Conservation (phyloP, 1,140 invertebrate species). For the Drosophila bifasciata region DNA sequence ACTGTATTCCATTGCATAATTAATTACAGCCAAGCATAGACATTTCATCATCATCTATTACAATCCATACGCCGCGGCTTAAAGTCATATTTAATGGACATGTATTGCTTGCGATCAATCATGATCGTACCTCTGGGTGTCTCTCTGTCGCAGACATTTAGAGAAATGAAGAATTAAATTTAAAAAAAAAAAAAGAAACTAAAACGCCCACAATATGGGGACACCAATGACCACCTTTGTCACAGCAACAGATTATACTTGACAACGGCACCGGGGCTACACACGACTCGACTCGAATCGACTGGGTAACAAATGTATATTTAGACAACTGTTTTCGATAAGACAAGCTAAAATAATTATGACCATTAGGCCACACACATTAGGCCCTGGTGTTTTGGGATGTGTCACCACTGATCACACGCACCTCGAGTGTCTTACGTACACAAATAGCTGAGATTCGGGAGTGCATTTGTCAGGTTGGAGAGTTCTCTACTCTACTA, state of each 20-base stretch:
- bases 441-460: conserved; percentile 28
- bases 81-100: conserved; percentile 76
- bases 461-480: no score
- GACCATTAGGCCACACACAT: conserved; percentile 71
- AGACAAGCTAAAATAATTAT: conserved; percentile 79
- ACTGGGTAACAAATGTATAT: conserved; percentile 55
- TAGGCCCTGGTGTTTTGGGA: conserved; percentile 47
- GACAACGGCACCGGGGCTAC: conserved; percentile 44
- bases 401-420: conserved; percentile 21
- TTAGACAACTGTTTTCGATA: conserved; percentile 68
- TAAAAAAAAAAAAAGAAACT: conserved; percentile 26
- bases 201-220: conserved; percentile 71
- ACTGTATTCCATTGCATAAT: conserved; percentile 42
- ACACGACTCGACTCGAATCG: no score
- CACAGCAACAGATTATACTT: conserved; percentile 61
- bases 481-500: no score
- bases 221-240: conserved; percentile 67
- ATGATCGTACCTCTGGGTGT: conserved; percentile 55
- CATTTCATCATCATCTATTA: conserved; percentile 67
- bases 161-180: conserved; percentile 70
- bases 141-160: conserved; percentile 30
- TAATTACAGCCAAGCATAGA: conserved; percentile 64
- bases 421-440: conserved; percentile 18
- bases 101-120: conserved; percentile 77
- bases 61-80: conserved; percentile 63